Evolutionary conservation across 2,888 invertebrate genomes (phyloP).

Genomic region (Mythimna vitellina): DNA sequence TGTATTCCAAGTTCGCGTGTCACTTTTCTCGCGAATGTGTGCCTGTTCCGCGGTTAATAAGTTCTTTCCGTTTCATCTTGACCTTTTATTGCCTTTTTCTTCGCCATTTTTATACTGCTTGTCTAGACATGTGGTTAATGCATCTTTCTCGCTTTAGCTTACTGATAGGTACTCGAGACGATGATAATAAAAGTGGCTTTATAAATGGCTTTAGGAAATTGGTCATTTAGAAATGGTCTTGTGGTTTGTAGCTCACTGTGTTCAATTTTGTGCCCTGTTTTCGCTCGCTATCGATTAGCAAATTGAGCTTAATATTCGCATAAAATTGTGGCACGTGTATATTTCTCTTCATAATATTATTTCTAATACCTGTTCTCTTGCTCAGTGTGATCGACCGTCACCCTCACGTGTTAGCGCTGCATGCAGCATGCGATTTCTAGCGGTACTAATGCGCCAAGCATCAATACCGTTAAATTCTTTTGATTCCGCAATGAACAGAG

Average conservation of each 20-base stretch:
- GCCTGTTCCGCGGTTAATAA: constrained; percentile 57
- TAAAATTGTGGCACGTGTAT: neutral
- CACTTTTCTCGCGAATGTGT: constrained; percentile 28
- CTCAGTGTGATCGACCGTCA: constrained; percentile 24
- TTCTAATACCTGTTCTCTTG: constrained; percentile 1
- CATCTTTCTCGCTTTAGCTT: constrained; percentile 24
- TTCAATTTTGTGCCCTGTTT: neutral
- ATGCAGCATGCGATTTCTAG: constrained; percentile 50
- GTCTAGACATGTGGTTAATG: constrained; percentile 45
- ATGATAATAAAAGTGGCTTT: constrained; percentile 2
- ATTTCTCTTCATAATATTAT: neutral
- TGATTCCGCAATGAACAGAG: constrained; percentile 35
- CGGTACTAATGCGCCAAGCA: constrained; percentile 50
- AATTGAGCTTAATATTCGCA: neutral
- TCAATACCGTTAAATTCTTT: constrained; percentile 53
- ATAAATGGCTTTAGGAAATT: constrained; percentile 19
- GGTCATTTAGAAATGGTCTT: neutral
- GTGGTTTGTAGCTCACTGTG: neutral
- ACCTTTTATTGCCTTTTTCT: constrained; percentile 41
- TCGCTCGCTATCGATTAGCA: neutral
- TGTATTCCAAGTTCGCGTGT: constrained; percentile 43
- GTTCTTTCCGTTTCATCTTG: constrained; percentile 54
- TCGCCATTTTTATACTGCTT: constrained; percentile 33
- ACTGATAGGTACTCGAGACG: neutral
- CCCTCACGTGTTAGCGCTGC: constrained; percentile 40